Evolutionary conservation across 2,797 vertebrate genomes (phyloP).

Genomic region (Anguilla pacifica): DNA sequence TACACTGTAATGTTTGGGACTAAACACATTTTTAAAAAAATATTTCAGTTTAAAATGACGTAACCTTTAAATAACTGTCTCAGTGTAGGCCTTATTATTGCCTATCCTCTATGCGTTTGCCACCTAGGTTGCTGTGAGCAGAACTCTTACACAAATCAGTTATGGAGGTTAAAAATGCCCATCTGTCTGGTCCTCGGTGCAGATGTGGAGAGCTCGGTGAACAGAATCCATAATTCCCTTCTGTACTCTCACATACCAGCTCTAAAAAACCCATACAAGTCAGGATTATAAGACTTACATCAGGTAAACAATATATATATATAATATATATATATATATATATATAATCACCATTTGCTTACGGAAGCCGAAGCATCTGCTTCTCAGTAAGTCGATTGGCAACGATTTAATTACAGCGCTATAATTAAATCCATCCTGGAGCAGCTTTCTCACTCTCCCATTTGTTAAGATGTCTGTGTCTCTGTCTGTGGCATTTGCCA

Average conservation of each 20-base stretch:
- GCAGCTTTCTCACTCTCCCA: neutral
- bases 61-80: neutral
- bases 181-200: neutral
- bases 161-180: neutral
- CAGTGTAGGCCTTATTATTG: neutral
- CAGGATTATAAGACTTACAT: neutral
- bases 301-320: neutral
- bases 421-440: conserved; percentile 3
- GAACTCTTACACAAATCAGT: neutral
- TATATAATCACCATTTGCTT: neutral
- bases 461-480: neutral
- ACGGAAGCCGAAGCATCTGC: neutral
- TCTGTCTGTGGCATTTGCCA: neutral
- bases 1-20: neutral
- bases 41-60: neutral
- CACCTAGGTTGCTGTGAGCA: neutral
- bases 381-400: neutral
- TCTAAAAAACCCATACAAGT: neutral
- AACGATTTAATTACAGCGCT: conserved; percentile 4
- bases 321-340: too few relatives aligned
- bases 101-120: neutral
- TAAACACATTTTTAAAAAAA: neutral
- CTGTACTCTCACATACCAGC: neutral
- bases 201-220: neutral
- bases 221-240: neutral